These are phyloP conservation scores for Epinotia demarniana DNA, from an alignment of 2,888 invertebrate genomes.

Conservation along the genomic window DNA sequence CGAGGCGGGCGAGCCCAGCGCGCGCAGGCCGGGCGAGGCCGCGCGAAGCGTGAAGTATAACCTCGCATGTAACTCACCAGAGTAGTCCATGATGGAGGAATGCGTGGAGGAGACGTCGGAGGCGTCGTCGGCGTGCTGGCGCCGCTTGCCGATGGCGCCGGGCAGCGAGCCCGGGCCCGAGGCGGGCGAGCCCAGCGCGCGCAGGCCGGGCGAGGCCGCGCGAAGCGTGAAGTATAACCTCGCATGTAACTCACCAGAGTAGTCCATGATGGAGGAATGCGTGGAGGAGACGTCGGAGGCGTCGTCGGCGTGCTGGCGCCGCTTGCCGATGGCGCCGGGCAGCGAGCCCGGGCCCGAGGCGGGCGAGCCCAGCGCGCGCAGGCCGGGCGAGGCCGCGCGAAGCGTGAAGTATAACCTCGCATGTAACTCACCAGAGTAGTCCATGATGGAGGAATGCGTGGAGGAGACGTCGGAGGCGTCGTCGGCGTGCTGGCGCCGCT, in stretches of 20 bases:
- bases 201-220: slow-evolving; percentile 93
- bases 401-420: slow-evolving; percentile 71
- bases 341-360: slow-evolving; percentile 74
- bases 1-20: too few species aligned
- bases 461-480: slow-evolving; percentile 91
- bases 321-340: too few species aligned
- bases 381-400: slow-evolving; percentile 93
- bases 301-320: too few species aligned
- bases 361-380: slow-evolving; percentile 92
- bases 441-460: slow-evolving; percentile 93
- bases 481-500: too few species aligned
- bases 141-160: too few species aligned
- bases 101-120: slow-evolving; percentile 94
- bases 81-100: slow-evolving; percentile 94
- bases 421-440: slow-evolving; percentile 88
- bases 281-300: slow-evolving; percentile 94
- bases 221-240: slow-evolving; percentile 82
- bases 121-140: slow-evolving; percentile 70
- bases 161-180: slow-evolving; percentile 66
- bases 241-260: slow-evolving; percentile 86
- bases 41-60: too few species aligned
- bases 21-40: too few species aligned
- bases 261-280: slow-evolving; percentile 94
- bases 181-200: slow-evolving; percentile 90
- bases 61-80: slow-evolving; percentile 82